These are phyloP conservation scores for Prionailurus bengalensis DNA, from an alignment of 2,113 vertebrate genomes.

Conservation along the genomic window DNA sequence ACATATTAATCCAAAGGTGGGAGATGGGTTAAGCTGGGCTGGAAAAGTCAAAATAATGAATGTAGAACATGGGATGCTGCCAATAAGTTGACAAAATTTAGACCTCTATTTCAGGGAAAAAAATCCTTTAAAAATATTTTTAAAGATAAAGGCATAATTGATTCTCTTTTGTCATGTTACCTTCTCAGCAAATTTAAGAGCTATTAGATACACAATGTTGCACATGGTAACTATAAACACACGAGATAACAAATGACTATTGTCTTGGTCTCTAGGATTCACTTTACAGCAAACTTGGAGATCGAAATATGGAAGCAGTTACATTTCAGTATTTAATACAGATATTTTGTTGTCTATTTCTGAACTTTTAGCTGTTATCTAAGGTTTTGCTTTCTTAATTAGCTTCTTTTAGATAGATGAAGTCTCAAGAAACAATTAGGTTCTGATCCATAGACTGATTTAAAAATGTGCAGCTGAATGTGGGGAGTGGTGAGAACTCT, in stretches of 20 bases:
- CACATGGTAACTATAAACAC: background rate
- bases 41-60: constrained; percentile 11
- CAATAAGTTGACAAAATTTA: background rate
- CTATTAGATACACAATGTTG: constrained; percentile 40
- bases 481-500: background rate
- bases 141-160: background rate
- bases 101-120: background rate
- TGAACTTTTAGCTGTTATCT: background rate
- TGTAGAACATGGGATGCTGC: background rate
- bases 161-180: constrained; percentile 32
- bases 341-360: background rate
- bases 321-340: background rate
- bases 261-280: constrained; percentile 40
- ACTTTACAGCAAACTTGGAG: background rate
- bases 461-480: background rate
- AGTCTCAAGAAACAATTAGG: background rate
- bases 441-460: background rate
- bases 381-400: background rate
- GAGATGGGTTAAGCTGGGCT: background rate
- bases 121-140: background rate
- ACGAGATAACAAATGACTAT: constrained; percentile 38
- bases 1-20: background rate
- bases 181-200: constrained; percentile 16
- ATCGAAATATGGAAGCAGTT: background rate
- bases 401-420: background rate